Percentiles rank a stretch among this genome's conserved stretches.
These are phyloP conservation scores for Tetraodon nigroviridis DNA, from an alignment of 2,113 vertebrate species.

Conservation along the genomic window DNA sequence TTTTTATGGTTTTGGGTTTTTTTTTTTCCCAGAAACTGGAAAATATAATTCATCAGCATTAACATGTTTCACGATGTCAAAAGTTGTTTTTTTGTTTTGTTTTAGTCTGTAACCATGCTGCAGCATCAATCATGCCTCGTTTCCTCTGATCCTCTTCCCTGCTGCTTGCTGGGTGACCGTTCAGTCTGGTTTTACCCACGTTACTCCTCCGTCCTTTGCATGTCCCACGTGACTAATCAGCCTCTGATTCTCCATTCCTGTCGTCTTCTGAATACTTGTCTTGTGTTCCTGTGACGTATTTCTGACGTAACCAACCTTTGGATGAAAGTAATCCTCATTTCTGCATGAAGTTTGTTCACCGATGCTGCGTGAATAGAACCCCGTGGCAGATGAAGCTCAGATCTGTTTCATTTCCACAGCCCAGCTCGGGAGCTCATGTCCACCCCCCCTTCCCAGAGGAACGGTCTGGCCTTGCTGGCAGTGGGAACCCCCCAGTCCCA, in stretches of 20 bases:
- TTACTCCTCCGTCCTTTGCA: constrained; percentile 35
- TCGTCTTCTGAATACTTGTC: constrained; percentile 10
- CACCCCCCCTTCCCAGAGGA: constrained; percentile 77
- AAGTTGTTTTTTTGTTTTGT: constrained; percentile 17
- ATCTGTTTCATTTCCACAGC: constrained; percentile 59
- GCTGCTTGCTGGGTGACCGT: constrained; percentile 24
- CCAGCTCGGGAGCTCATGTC: constrained; percentile 75
- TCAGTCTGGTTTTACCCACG: constrained; percentile 8
- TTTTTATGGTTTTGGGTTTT: constrained; percentile 28
- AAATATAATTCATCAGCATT: constrained; percentile 21
- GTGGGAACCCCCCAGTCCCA: constrained; percentile 63
- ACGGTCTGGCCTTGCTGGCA: constrained; percentile 74
- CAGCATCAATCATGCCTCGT: constrained; percentile 28
- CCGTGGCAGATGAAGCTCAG: constrained; percentile 24
- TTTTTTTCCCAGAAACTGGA: constrained; percentile 5
- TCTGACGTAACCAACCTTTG: constrained; percentile 10
- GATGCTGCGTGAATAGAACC: background rate
- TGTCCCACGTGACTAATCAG: constrained; percentile 12
- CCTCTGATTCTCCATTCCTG: constrained; percentile 24
- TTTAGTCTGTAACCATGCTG: constrained; percentile 19
- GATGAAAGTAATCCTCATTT: constrained; percentile 11
- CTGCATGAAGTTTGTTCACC: constrained; percentile 30
- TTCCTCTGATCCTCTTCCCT: constrained; percentile 8
- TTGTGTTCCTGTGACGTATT: background rate
- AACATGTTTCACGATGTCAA: constrained; percentile 13